These are phyloP conservation scores for Dasyprocta punctata DNA, from an alignment of 2,113 vertebrate genomes.

Conservation along the genomic window DNA sequence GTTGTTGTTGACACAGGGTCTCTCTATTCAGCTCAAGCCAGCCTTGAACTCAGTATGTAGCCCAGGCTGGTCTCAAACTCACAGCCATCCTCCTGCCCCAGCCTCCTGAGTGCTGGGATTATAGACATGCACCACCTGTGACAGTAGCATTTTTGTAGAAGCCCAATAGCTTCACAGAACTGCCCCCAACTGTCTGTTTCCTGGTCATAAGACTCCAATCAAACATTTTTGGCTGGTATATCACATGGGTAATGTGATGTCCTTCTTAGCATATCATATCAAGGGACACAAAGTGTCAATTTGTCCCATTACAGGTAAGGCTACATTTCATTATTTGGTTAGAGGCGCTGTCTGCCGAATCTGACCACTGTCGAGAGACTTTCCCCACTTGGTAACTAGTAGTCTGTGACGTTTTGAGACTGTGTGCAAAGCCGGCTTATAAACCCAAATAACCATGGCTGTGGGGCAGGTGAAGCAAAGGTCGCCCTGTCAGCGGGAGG, in stretches of 20 bases:
- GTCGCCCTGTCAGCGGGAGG: too few species aligned
- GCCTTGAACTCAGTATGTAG: neutral
- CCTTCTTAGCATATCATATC: neutral
- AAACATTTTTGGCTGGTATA: neutral
- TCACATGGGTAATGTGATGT: neutral
- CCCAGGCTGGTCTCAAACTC: neutral
- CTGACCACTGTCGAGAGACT: neutral
- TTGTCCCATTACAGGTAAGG: neutral
- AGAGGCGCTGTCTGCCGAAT: neutral
- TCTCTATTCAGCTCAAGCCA: too few species aligned
- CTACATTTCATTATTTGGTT: neutral
- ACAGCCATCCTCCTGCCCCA: neutral
- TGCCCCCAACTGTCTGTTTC: neutral
- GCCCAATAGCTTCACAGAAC: neutral
- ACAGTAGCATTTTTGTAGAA: slow-evolving; percentile 1
- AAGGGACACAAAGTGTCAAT: neutral
- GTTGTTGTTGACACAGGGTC: too few species aligned
- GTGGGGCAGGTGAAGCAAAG: too few species aligned
- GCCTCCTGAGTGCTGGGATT: too few species aligned
- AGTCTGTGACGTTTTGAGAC: neutral
- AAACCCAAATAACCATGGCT: too few species aligned
- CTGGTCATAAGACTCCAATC: neutral
- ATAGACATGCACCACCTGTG: neutral
- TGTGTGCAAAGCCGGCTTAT: neutral
- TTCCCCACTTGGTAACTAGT: neutral